These are phyloP conservation scores for Leptogaster cylindrica DNA, from an alignment of 2,888 invertebrate genomes.

Conservation along the genomic window DNA sequence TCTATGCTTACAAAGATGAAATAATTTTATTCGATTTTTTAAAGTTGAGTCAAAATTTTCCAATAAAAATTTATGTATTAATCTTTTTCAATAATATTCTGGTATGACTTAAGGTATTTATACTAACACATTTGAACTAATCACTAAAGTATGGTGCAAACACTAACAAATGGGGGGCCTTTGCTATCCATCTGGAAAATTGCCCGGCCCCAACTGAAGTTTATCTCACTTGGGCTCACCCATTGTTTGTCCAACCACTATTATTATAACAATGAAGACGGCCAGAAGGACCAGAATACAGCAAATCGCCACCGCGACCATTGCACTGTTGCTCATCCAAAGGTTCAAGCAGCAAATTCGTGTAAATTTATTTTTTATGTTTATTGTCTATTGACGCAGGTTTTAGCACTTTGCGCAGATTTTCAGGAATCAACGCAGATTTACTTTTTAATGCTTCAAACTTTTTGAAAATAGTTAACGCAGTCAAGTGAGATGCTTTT, in stretches of 20 bases:
- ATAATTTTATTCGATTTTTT: no score
- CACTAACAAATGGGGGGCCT: slow-evolving; percentile 60
- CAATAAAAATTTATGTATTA: no score
- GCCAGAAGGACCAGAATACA: slow-evolving; percentile 80
- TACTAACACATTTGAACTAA: background rate
- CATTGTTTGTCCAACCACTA: slow-evolving; percentile 80
- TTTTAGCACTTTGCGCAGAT: background rate
- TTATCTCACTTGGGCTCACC: slow-evolving; percentile 68
- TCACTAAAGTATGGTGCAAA: slow-evolving; percentile 22
- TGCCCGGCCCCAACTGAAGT: slow-evolving; percentile 63
- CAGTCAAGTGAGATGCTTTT: no score
- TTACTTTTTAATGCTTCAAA: background rate
- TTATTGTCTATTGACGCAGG: background rate
- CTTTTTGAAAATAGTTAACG: no score
- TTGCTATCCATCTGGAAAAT: slow-evolving; percentile 63
- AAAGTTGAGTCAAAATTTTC: no score
- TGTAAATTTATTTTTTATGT: slow-evolving; percentile 38
- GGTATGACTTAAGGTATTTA: no score
- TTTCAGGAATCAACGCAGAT: background rate
- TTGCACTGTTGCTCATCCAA: slow-evolving; percentile 64
- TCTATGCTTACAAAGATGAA: no score
- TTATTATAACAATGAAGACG: slow-evolving; percentile 82
- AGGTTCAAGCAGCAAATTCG: slow-evolving; percentile 42
- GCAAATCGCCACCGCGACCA: slow-evolving; percentile 85
- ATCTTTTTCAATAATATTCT: no score